These are phyloP conservation scores for Drosophila auraria DNA, from an alignment of 1,140 invertebrate genomes.

Conservation along the genomic window DNA sequence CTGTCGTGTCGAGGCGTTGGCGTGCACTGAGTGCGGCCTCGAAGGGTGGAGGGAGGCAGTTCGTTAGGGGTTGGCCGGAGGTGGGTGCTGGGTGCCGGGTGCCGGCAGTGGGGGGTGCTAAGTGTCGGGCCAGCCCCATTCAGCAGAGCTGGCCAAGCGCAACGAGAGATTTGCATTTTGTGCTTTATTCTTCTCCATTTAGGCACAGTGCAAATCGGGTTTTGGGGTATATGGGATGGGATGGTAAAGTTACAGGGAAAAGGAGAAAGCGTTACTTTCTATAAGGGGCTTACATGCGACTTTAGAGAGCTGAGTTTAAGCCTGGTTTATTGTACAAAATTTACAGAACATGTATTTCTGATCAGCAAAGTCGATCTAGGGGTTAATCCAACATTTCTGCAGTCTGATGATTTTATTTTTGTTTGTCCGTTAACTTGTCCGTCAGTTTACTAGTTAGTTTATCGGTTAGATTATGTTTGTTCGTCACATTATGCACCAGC, in stretches of 20 bases:
- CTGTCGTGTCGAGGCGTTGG: conserved; percentile 71
- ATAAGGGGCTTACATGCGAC: no score
- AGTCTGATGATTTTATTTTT: background rate
- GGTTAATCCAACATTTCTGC: background rate
- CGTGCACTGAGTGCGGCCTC: conserved; percentile 52
- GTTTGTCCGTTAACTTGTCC: no score
- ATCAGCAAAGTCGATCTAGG: no score
- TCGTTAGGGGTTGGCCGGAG: conserved; percentile 1
- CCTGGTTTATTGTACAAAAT: background rate
- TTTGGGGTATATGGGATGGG: background rate
- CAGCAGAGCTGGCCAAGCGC: conserved; percentile 60
- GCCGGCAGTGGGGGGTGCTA: conserved; percentile 24
- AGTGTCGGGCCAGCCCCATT: conserved; percentile 55
- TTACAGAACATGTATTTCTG: background rate
- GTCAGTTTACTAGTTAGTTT: background rate
- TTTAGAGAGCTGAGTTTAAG: background rate
- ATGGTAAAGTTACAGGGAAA: background rate
- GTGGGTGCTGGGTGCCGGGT: background rate
- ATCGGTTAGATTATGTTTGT: background rate
- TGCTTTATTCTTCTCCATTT: conserved; percentile 56
- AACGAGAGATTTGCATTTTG: conserved; percentile 78
- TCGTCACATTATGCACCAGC: background rate
- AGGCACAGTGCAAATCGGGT: conserved; percentile 3
- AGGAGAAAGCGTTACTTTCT: no score
- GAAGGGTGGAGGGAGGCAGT: background rate